Percentiles rank a stretch among this genome's conserved stretches.
Evolutionary conservation across 2,888 invertebrate species (phyloP).

Genomic region (Crioceris asparagi): DNA sequence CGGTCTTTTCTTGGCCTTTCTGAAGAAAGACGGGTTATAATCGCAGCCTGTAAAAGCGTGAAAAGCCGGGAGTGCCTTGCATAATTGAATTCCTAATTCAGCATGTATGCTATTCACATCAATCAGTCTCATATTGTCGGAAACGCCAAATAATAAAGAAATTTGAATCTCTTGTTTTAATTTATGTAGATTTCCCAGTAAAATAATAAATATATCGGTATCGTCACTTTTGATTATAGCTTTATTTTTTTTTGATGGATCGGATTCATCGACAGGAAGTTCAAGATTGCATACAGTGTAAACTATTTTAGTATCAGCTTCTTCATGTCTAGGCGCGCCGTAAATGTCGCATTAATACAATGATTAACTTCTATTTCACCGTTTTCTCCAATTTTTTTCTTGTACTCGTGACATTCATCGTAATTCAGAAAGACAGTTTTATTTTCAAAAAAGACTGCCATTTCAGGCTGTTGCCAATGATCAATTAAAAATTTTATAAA

Average conservation of each 20-base stretch:
- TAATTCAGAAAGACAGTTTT: constrained; percentile 1
- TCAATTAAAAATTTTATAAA: constrained; percentile 1
- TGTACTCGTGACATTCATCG: constrained; percentile 1
- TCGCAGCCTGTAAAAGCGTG: constrained; percentile 6
- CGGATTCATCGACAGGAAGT: not conserved
- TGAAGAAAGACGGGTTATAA: constrained; percentile 2
- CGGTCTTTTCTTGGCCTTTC: not conserved
- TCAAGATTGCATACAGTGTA: constrained; percentile 1
- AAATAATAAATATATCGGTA: constrained; percentile 1
- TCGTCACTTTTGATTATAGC: not conserved
- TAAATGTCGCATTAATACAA: too few relatives aligned
- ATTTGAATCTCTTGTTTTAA: not conserved
- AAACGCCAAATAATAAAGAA: not conserved
- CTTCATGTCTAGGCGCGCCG: constrained; percentile 2
- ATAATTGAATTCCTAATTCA: not conserved
- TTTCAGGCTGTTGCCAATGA: constrained; percentile 5
- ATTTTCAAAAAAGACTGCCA: constrained; percentile 4
- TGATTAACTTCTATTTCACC: too few relatives aligned
- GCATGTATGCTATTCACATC: not conserved
- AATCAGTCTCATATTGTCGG: too few relatives aligned
- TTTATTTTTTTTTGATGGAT: too few relatives aligned
- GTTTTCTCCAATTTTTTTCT: not conserved
- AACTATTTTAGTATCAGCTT: too few relatives aligned
- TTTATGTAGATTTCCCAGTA: not conserved
- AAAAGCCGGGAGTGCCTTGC: constrained; percentile 2